These are phyloP conservation scores for Drosophila atripex DNA, from an alignment of 2,888 invertebrate genomes.

Conservation along the genomic window DNA sequence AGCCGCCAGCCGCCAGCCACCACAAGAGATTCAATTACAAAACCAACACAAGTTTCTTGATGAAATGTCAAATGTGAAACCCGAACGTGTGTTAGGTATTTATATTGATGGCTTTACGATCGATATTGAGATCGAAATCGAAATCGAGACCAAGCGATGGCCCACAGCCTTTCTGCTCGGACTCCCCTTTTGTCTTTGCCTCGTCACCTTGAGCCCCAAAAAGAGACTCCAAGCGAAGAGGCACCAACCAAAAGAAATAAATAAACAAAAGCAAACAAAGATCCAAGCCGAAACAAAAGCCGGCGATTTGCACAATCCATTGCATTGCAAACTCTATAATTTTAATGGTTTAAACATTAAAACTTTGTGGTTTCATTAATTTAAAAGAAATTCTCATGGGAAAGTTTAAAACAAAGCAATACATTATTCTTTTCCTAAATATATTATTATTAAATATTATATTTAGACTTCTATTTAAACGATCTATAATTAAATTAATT, in stretches of 20 bases:
- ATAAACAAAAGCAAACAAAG: conserved; percentile 22
- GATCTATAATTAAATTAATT: no score
- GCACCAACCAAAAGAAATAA: not conserved
- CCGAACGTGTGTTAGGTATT: conserved; percentile 13
- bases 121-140: conserved; percentile 39
- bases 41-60: conserved; percentile 15
- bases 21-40: conserved; percentile 33
- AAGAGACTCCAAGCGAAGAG: conserved; percentile 18
- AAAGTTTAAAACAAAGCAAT: no score
- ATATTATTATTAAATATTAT: no score
- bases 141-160: conserved; percentile 14
- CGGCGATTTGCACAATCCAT: conserved; percentile 12
- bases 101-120: conserved; percentile 41
- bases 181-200: conserved; percentile 51
- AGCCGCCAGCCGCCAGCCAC: not conserved
- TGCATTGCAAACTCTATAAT: conserved; percentile 9
- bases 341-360: not conserved
- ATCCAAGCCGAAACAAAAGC: conserved; percentile 30
- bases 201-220: conserved; percentile 60
- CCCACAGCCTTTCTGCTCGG: conserved; percentile 42
- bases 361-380: not conserved
- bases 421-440: no score
- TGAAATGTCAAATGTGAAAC: conserved; percentile 51
- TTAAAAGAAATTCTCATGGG: not conserved
- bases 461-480: no score